Evolutionary conservation across 2,797 vertebrate species (phyloP).

Genomic region (Podarcis lilfordi): DNA sequence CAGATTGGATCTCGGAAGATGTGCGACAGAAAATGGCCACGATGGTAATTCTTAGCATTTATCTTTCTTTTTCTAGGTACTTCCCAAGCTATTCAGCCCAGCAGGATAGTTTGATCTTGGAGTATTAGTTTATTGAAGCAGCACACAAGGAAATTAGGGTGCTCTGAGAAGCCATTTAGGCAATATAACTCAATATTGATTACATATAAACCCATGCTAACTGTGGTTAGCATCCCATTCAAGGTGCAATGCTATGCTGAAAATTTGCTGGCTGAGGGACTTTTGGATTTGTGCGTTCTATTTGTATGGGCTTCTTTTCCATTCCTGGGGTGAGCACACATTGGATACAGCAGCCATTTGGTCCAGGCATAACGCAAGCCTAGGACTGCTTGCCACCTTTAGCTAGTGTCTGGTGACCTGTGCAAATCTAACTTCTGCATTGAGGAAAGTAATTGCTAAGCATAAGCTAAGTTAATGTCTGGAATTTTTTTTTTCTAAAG

Average conservation of each 20-base stretch:
- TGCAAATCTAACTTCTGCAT: neutral
- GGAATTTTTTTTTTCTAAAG: neutral
- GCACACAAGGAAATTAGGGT: neutral
- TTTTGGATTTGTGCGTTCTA: neutral
- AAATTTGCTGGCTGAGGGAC: neutral
- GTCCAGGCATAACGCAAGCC: no score
- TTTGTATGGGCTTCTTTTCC: no score
- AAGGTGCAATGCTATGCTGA: neutral
- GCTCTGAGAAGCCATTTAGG: neutral
- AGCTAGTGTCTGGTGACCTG: neutral
- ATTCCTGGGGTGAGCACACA: neutral
- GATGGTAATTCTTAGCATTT: conserved; percentile 73
- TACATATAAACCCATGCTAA: neutral
- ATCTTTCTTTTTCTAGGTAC: neutral
- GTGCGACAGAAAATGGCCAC: conserved; percentile 82
- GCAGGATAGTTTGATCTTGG: neutral
- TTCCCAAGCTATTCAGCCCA: neutral
- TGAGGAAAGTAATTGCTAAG: neutral
- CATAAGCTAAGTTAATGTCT: neutral
- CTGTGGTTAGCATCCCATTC: neutral
- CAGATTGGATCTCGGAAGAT: conserved; percentile 92
- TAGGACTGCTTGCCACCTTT: no score
- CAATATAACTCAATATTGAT: neutral
- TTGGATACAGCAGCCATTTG: neutral
- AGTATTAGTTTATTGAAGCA: neutral